A percentile compares a stretch with the other conserved stretches of the same genome.
phyloP scores from a whole-genome alignment of 1,140 invertebrate species.

The Laodelphax striatellus region DNA sequence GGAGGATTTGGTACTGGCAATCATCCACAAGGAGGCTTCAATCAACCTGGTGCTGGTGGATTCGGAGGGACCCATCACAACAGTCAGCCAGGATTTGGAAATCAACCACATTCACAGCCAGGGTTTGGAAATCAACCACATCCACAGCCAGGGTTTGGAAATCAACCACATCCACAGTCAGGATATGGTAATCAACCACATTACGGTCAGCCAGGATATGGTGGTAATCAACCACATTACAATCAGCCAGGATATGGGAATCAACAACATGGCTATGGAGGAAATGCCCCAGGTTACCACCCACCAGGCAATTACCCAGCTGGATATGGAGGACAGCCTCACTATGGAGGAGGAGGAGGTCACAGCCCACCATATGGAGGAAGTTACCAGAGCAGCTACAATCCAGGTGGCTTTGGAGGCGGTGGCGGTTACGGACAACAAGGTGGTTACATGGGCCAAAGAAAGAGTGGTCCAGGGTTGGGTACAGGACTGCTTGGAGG shows the following conservation, averaged over 20 bases:
- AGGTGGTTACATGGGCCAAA: background rate
- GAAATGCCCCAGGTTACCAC: background rate
- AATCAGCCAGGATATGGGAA: background rate
- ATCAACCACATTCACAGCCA: no score
- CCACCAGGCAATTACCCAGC: background rate
- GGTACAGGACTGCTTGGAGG: background rate
- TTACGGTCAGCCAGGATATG: background rate
- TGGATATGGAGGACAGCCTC: background rate
- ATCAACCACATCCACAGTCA: background rate
- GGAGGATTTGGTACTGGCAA: no score
- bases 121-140: no score
- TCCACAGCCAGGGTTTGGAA: no score
- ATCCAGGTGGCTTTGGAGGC: background rate
- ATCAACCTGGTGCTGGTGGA: no score
- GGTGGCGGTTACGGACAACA: background rate
- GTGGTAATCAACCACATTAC: background rate
- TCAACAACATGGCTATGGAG: background rate
- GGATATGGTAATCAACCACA: background rate
- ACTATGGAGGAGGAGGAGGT: background rate
- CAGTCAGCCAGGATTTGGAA: no score
- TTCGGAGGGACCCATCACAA: no score
- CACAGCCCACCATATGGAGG: background rate
- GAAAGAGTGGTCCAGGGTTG: background rate
- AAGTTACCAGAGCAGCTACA: background rate
- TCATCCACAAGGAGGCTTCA: no score